These are phyloP conservation scores for Scylla paramamosain DNA, from an alignment of 1,140 invertebrate genomes.

Conservation along the genomic window DNA sequence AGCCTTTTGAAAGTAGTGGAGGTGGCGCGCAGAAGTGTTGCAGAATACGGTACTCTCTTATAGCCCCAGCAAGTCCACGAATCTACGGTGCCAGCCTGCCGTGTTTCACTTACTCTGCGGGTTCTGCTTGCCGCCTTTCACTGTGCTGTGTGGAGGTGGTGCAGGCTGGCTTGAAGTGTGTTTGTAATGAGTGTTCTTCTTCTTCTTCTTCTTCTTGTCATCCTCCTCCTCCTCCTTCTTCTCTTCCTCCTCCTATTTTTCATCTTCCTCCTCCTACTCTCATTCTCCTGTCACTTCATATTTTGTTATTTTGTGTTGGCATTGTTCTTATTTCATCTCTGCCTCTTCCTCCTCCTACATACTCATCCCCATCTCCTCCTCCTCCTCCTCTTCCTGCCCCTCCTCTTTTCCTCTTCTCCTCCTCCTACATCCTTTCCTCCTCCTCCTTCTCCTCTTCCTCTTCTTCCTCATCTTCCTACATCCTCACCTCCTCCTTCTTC, in stretches of 20 bases:
- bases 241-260: not conserved
- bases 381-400: not conserved
- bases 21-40: no score
- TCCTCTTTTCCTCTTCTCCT: not conserved
- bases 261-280: not conserved
- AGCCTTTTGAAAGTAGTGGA: no score
- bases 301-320: not conserved
- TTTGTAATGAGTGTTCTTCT: no score
- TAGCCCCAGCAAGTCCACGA: no score
- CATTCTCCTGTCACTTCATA: no score
- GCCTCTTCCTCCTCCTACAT: not conserved
- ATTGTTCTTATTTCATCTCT: not conserved
- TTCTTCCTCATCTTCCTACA: not conserved
- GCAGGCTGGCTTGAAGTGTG: no score
- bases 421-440: no score
- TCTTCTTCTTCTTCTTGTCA: not conserved
- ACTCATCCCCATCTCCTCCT: not conserved
- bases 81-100: no score
- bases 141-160: no score
- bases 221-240: not conserved
- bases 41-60: no score
- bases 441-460: not conserved
- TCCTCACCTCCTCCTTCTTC: not conserved
- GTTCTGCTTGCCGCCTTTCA: no score
- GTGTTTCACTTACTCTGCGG: no score